Percentiles rank a stretch among this genome's conserved stretches.
These are phyloP conservation scores for Grammomys dolichurus DNA, from an alignment of 2,113 vertebrate species.

Conservation along the genomic window DNA sequence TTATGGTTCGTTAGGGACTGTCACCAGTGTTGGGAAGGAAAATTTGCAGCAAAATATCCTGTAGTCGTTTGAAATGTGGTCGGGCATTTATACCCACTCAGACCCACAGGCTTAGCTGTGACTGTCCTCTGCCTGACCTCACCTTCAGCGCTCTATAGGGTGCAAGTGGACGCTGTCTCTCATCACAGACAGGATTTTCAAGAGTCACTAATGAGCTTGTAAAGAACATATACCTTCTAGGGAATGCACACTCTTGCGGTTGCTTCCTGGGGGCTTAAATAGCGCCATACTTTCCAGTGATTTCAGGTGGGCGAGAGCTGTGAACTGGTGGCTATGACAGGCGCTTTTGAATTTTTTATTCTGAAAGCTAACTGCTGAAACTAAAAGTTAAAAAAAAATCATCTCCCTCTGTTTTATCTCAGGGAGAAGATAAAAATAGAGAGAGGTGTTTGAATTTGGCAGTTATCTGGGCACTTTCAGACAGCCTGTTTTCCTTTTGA, in stretches of 20 bases:
- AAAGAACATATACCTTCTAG: neutral
- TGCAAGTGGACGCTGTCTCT: neutral
- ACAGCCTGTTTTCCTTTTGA: neutral
- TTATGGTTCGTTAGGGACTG: neutral
- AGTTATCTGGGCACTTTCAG: neutral
- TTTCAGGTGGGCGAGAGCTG: neutral
- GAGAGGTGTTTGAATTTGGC: constrained; percentile 48
- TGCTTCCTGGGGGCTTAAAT: neutral
- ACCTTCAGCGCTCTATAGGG: neutral
- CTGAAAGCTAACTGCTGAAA: constrained; percentile 54
- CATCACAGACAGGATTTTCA: neutral
- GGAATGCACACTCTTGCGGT: neutral
- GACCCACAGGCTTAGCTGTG: neutral
- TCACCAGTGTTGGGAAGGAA: neutral
- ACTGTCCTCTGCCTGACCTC: too few relatives aligned
- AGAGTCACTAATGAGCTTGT: neutral
- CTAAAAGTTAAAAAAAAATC: constrained; percentile 15
- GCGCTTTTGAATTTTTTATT: constrained; percentile 55
- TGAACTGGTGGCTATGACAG: constrained; percentile 27
- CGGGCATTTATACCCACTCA: accelerated
- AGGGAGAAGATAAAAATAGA: constrained; percentile 47
- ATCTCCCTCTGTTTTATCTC: constrained; percentile 26
- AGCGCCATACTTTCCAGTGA: neutral
- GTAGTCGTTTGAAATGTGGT: neutral
- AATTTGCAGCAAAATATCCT: neutral